A percentile compares a stretch with the other conserved stretches of the same genome.
Conservation (phyloP, 2,113 vertebrate genomes). For the Alethe castanea region DNA sequence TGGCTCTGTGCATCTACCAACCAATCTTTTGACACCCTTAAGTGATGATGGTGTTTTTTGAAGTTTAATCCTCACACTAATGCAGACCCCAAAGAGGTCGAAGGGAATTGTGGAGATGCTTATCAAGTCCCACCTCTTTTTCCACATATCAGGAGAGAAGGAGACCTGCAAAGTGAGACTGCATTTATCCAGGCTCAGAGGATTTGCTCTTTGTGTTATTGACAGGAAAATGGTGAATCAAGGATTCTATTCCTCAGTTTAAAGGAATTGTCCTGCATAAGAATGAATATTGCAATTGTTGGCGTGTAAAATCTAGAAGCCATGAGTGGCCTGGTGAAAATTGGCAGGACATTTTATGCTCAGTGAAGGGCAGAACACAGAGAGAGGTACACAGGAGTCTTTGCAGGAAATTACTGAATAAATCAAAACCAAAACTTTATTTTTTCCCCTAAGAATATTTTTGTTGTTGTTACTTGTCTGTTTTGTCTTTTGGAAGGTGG, state of each 20-base stretch:
- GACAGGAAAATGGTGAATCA: not conserved
- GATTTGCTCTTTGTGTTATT: not conserved
- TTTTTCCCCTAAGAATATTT: not conserved
- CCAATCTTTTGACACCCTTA: not conserved
- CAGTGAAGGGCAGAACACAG: not conserved
- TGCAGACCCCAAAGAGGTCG: not conserved
- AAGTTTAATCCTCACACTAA: not conserved
- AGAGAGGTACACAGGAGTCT: not conserved
- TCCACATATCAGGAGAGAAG: not conserved
- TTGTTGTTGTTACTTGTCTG: not conserved
- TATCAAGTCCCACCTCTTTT: not conserved
- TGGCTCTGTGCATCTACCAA: not conserved
- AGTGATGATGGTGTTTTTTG: not conserved
- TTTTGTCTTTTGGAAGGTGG: not conserved
- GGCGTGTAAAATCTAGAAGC: not conserved
- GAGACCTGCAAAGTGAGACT: not conserved
- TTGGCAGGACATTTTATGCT: not conserved
- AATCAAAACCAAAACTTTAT: not conserved
- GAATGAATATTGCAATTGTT: not conserved
- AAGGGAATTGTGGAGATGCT: not conserved
- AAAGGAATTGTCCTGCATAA: not conserved
- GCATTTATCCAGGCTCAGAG: not conserved
- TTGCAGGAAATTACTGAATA: not conserved
- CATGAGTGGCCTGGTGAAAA: not conserved
- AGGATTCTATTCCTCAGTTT: not conserved